Percentiles rank a stretch among this genome's conserved stretches.
Evolutionary conservation across 2,888 invertebrate genomes (phyloP).

Genomic region (Lasioglossum figueresi): DNA sequence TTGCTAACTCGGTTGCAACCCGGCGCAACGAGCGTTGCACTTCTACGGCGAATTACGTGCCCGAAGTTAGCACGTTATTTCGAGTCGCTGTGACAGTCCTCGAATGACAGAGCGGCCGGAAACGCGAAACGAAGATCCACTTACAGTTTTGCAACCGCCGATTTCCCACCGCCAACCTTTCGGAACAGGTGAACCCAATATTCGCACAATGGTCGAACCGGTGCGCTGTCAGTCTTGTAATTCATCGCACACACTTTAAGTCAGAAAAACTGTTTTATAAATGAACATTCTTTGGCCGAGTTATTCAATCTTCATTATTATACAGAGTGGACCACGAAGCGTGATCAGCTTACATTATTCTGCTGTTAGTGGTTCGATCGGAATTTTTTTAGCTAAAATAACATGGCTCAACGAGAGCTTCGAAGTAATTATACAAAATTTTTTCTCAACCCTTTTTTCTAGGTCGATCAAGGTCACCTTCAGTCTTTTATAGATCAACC

Average conservation of each 20-base stretch:
- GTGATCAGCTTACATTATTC: too few relatives aligned
- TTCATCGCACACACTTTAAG: neutral
- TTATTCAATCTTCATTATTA: neutral
- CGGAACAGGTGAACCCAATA: neutral
- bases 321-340: too few relatives aligned
- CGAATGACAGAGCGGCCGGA: neutral
- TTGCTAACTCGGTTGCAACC: neutral
- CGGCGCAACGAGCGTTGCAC: neutral
- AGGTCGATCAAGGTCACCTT: too few relatives aligned
- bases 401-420: too few relatives aligned
- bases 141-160: slow-evolving; percentile 9
- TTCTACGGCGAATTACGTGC: slow-evolving; percentile 3
- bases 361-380: too few relatives aligned
- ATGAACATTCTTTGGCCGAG: neutral
- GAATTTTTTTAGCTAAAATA: too few relatives aligned
- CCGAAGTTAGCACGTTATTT: neutral
- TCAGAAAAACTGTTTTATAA: neutral
- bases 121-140: slow-evolving; percentile 1
- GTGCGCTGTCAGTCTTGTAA: neutral
- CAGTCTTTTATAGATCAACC: too few relatives aligned
- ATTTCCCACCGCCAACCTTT: neutral
- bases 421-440: too few relatives aligned
- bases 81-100: neutral
- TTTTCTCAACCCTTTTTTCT: too few relatives aligned
- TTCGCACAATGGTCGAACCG: neutral